Evolutionary conservation across 2,888 invertebrate species (phyloP).

Genomic region (Idaea dimidiata): DNA sequence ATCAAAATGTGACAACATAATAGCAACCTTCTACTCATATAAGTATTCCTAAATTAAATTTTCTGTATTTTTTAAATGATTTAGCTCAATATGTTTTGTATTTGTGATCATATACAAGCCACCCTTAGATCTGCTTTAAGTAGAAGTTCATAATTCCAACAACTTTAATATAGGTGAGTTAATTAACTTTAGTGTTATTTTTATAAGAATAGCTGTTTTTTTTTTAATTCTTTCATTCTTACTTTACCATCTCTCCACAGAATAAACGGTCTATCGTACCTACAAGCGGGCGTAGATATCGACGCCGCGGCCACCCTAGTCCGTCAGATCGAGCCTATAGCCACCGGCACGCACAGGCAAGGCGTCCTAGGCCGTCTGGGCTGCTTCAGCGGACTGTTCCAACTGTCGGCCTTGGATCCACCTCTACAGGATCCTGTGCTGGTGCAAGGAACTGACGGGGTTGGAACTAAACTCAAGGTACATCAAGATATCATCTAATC

Average conservation of each 20-base stretch:
- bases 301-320: constrained; percentile 94
- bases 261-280: constrained; percentile 89
- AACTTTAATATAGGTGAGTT: background rate
- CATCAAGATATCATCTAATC: background rate
- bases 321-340: constrained; percentile 89
- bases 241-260: constrained; percentile 38
- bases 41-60: no score
- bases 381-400: constrained; percentile 96
- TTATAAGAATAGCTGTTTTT: no score
- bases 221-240: no score
- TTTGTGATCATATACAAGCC: no score
- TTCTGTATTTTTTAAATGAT: no score
- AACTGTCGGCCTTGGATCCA: constrained; percentile 85
- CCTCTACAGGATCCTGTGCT: constrained; percentile 89
- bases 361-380: constrained; percentile 93
- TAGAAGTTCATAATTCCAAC: background rate
- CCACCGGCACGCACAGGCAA: constrained; percentile 87
- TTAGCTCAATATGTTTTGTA: no score
- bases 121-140: background rate
- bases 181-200: background rate
- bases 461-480: constrained; percentile 97
- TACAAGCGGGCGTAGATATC: constrained; percentile 95
- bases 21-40: no score
- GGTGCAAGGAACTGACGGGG: constrained; percentile 97
- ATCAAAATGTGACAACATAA: no score